Evolutionary conservation across 2,888 invertebrate genomes (phyloP).

Genomic region (Vesta saturnalis): DNA sequence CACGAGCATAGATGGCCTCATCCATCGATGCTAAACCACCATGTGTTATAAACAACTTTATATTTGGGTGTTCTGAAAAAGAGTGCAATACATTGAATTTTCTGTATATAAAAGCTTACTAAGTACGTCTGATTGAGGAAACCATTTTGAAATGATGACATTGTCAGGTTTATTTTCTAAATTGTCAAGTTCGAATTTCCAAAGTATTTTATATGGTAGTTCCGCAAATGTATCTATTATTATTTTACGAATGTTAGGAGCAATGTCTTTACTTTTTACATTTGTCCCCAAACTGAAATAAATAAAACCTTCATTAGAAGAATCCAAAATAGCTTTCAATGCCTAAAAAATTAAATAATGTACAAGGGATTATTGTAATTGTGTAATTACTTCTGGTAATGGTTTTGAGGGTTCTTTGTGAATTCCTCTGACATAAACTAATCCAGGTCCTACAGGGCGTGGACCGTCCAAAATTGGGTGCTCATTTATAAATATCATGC

Average conservation of each 20-base stretch:
- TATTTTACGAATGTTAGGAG: constrained; percentile 48
- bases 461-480: not conserved
- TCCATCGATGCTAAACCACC: too few species aligned
- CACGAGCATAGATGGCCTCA: constrained; percentile 60
- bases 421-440: constrained; percentile 7
- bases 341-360: constrained; percentile 47
- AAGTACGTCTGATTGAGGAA: constrained; percentile 61
- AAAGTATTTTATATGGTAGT: constrained; percentile 60
- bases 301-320: constrained; percentile 56
- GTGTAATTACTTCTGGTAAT: not conserved
- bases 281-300: constrained; percentile 62
- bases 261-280: constrained; percentile 55
- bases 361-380: not conserved
- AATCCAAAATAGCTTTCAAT: constrained; percentile 54
- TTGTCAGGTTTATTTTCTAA: constrained; percentile 55
- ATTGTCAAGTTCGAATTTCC: constrained; percentile 60
- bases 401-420: not conserved
- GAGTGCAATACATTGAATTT: constrained; percentile 62
- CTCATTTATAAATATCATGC: constrained; percentile 8
- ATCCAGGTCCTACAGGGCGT: not conserved
- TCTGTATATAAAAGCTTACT: too few species aligned
- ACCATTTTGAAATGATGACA: constrained; percentile 59
- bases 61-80: constrained; percentile 61
- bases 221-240: constrained; percentile 56
- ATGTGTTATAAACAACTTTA: too few species aligned